A percentile compares a stretch with the other conserved stretches of the same genome.
These are phyloP conservation scores for Vidua chalybeata DNA, from an alignment of 2,113 vertebrate genomes.

Conservation along the genomic window DNA sequence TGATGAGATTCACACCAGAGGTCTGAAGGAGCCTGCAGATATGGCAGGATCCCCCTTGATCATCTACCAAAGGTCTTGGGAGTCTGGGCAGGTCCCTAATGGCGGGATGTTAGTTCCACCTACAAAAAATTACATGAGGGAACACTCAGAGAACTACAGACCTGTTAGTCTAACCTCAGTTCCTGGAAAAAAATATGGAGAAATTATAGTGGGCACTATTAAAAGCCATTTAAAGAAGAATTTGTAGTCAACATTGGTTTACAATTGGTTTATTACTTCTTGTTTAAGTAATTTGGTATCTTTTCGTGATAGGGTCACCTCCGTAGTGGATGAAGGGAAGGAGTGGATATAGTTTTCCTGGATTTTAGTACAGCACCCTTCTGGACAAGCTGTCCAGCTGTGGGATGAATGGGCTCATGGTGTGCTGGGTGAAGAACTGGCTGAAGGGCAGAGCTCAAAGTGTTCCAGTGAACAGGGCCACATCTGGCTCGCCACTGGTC, in stretches of 20 bases:
- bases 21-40: not conserved
- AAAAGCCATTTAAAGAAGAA: not conserved
- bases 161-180: not conserved
- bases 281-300: not conserved
- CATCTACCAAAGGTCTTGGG: not conserved
- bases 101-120: not conserved
- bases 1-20: not conserved
- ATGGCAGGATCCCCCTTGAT: not conserved
- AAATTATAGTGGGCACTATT: not conserved
- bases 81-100: not conserved
- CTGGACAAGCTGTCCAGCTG: not conserved
- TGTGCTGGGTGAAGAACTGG: not conserved
- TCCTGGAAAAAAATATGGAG: not conserved
- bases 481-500: not conserved
- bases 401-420: not conserved
- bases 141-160: not conserved
- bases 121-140: not conserved
- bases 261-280: no score
- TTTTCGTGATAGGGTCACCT: not conserved
- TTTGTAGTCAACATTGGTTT: not conserved
- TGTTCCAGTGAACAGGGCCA: not conserved
- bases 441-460: not conserved
- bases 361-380: not conserved
- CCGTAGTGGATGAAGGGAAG: not conserved
- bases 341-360: not conserved